phyloP scores from a whole-genome alignment of 2,797 vertebrate genomes.

The Hapalemur alaotrensis region DNA sequence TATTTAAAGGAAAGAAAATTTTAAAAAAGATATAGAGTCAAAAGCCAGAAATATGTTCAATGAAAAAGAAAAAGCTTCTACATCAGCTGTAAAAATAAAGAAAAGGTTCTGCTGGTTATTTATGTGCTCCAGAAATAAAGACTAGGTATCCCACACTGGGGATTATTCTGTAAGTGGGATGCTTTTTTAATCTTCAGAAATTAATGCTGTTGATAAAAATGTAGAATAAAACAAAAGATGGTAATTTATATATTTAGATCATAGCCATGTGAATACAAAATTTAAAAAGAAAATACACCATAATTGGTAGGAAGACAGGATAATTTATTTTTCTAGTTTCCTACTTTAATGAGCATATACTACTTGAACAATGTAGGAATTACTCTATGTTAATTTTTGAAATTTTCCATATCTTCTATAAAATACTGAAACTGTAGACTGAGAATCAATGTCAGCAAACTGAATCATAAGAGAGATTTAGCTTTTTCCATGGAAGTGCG shows the following conservation, averaged over 20 bases:
- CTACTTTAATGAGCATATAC: neutral
- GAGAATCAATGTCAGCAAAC: neutral
- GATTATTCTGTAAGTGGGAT: neutral
- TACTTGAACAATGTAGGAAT: neutral
- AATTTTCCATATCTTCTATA: neutral
- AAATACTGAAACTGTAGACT: neutral
- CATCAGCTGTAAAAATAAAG: neutral
- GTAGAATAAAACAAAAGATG: neutral
- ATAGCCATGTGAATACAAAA: neutral
- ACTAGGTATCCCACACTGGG: neutral
- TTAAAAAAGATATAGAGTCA: neutral
- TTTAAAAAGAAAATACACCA: neutral
- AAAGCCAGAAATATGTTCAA: neutral
- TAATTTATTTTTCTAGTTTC: neutral
- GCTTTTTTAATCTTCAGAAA: constrained; percentile 25
- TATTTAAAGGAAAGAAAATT: neutral
- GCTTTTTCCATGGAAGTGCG: neutral
- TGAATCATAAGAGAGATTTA: neutral
- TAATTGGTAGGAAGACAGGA: neutral
- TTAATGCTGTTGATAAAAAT: constrained; percentile 20
- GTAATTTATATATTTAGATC: neutral
- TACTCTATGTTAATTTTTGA: constrained; percentile 4
- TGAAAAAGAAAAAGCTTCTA: neutral
- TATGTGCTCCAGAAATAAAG: constrained; percentile 5
- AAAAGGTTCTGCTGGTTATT: neutral